Evolutionary conservation across 2,888 invertebrate species (phyloP).

Genomic region (Silvanus unidentatus): DNA sequence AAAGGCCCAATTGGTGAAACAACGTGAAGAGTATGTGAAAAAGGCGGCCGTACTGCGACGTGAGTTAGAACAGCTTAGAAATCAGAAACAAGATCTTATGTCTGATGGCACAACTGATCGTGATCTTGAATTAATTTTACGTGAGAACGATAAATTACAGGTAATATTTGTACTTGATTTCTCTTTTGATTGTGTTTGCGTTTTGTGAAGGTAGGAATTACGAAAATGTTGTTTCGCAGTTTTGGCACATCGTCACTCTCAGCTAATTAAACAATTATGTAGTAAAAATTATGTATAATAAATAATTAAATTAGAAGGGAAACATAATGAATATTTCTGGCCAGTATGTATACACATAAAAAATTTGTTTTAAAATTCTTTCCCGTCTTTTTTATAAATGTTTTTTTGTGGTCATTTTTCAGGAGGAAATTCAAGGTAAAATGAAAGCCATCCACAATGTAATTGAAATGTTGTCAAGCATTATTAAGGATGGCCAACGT

Average conservation of each 20-base stretch:
- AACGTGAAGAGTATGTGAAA: slow-evolving; percentile 75
- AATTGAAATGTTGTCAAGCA: slow-evolving; percentile 79
- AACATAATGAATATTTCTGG: no score
- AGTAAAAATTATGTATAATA: no score
- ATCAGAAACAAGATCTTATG: slow-evolving; percentile 71
- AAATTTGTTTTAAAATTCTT: no score
- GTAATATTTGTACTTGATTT: slow-evolving; percentile 45
- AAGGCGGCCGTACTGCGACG: slow-evolving; percentile 68
- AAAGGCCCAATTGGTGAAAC: slow-evolving; percentile 71
- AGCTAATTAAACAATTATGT: no score
- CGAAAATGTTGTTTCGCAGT: slow-evolving; percentile 31
- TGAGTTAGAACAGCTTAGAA: slow-evolving; percentile 71
- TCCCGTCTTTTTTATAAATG: no score
- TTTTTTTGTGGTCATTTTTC: no score
- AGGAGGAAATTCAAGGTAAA: slow-evolving; percentile 74
- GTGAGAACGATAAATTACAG: slow-evolving; percentile 80
- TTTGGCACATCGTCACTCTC: no score
- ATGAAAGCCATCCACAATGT: slow-evolving; percentile 80
- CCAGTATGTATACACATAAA: no score
- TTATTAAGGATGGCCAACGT: slow-evolving; percentile 67
- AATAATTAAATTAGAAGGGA: no score
- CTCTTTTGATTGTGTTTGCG: no score
- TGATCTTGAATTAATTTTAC: slow-evolving; percentile 71
- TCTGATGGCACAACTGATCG: slow-evolving; percentile 58
- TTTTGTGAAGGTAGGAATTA: background rate